Evolutionary conservation across 2,888 invertebrate genomes (phyloP), one percentile per base, ranked within the genome.

Genomic region (Tachina fera): DNA sequence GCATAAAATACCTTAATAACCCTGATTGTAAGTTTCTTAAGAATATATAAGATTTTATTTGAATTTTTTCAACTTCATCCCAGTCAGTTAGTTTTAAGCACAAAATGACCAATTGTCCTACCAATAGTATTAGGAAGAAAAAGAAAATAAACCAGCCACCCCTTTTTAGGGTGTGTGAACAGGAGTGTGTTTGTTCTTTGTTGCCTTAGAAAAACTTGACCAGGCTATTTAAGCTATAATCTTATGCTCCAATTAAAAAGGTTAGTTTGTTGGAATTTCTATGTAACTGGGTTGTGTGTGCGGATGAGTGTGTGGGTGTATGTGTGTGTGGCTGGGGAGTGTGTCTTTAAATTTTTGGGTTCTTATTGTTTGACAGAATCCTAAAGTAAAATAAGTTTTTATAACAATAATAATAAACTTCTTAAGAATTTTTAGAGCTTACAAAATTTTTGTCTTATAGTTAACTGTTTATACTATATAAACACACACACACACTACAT

Each of bases 1-100:
- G 86, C 83, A 86, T 86, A 65, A 86, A 86, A 86, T 86, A 86
- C 86, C 86, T 83, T 83, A 86, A 86, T 86, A 86, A 86, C 86
- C 75, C 86, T 86, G 86, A 86, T 83, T 83, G 76, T 79, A 80
- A 83, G 83, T 80, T 86, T 72, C 79, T 83, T 83, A 86, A 86
- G 86, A 78, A 67, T 71, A 83, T 80, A 72, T 72, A 82, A 85
- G 80, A 71, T 81, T 31, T 67, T 68, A 75, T 81, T 53, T 81
- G 58, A 60, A 53, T 81, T 81, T 79, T 13, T 61, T 58, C 47
- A 47, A 65, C 39, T 39, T 51, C 58, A n/a, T 43, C 43, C 39
- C 43, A n/a, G 11, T 1, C 47, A 68, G 31, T 31, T 31, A 63
- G 47, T n/a, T 70, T 56, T 71, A 39, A 47, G 61, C 43, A 53